phyloP scores from a whole-genome alignment of 2,888 invertebrate species.

The Eucriotettix oculatus region DNA sequence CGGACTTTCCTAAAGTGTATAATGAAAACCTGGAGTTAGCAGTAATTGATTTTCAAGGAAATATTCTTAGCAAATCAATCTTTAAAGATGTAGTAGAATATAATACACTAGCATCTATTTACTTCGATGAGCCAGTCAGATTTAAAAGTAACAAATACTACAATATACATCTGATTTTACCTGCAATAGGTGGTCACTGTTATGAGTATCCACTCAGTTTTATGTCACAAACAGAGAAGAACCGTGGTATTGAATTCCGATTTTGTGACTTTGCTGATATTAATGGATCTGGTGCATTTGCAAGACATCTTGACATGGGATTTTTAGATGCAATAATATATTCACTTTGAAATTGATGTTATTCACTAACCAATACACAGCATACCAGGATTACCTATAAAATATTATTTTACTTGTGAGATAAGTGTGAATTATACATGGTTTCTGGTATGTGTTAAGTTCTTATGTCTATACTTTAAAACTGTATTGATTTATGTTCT shows the following conservation, averaged over 20 bases:
- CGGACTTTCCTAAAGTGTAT: constrained; percentile 1
- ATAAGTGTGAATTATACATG: too few relatives aligned
- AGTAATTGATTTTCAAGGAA: constrained; percentile 4
- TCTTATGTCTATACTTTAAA: too few relatives aligned
- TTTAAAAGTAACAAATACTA: constrained; percentile 6
- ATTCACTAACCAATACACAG: too few relatives aligned
- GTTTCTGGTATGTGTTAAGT: too few relatives aligned
- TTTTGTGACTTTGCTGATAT: constrained; percentile 10
- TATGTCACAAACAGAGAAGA: constrained; percentile 7
- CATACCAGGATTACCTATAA: too few relatives aligned
- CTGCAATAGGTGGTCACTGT: background rate
- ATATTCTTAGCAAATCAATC: constrained; percentile 3
- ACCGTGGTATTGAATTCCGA: constrained; percentile 7
- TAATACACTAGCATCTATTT: constrained; percentile 6
- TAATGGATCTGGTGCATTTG: constrained; percentile 6
- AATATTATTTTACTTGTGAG: too few relatives aligned
- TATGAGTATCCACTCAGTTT: constrained; percentile 10
- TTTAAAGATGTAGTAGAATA: constrained; percentile 10
- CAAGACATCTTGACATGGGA: constrained; percentile 10
- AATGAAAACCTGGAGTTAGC: constrained; percentile 9
- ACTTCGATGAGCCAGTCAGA: constrained; percentile 6
- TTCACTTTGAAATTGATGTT: background rate
- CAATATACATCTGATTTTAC: constrained; percentile 8
- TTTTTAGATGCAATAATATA: constrained; percentile 11
- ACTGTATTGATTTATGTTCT: too few relatives aligned